Base-by-base conservation (phyloP, 2,888 invertebrate genomes). In the Hyles lineata region DNA sequence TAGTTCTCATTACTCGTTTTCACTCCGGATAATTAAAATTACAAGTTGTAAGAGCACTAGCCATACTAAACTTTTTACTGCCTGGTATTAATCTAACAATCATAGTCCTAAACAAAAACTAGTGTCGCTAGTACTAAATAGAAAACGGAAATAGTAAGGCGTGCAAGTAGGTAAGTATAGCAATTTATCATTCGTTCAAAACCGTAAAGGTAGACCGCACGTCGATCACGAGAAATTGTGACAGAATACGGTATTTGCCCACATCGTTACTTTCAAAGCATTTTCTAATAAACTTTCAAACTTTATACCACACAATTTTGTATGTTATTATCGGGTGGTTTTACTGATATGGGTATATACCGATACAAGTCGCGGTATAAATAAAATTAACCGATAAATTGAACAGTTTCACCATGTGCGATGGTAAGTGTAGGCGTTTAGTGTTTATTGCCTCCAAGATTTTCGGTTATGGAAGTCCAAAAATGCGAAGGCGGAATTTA, bases 121-220 rank as follows among this genome's bases (percentile, higher is more conserved):
- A 50, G 17, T 67, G 62, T 62, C n/a, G 17, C 43, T 43, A 21
- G 63, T 67, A 67, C 71, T 73, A 73, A 69, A 76, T 71, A 72
- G 73, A 59, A 50, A 67, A 67, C 67, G 23, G 43, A 67, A 23
- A 50, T 67, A 67, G 67, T 67, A 67, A 63, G 11, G 21, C 21
- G 63, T 43, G 35, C 74, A 79, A 79, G 72, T 74, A 77, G 77
- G 77, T 81, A 83, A 80, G 76, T 83, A 87, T 90, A 85, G 67
- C 23, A 67, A 67, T 67, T 67, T 86, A 86, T 89, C 85, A 87
- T 83, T 83, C 82, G 82, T 80, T 85, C 80, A 80, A 85, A 86
- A 82, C 82, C 85, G 85, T 87, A 87, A 87, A 88, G 87, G 85
- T 87, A 89, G 83, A 92, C 92, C 92, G 88, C 91, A 92, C 80